A percentile compares a stretch with the other conserved stretches of the same genome.
phyloP scores from a whole-genome alignment of 2,113 vertebrate genomes.

The Podarcis muralis region DNA sequence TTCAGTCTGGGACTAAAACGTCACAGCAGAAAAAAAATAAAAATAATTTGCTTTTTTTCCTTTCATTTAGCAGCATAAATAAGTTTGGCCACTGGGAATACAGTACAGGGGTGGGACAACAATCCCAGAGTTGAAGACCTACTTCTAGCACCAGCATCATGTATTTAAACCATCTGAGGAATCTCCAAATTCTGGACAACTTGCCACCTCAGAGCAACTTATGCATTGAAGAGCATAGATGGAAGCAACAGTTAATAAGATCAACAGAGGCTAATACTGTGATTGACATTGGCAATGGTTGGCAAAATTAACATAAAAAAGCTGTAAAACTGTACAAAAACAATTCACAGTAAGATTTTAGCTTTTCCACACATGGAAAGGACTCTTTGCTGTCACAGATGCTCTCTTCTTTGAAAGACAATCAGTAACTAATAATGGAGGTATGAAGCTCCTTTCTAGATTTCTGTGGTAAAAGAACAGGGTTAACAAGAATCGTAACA shows the following conservation, averaged over 20 bases:
- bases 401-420: constrained; percentile 79
- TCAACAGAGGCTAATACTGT: constrained; percentile 97
- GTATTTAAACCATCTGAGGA: constrained; percentile 85
- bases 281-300: constrained; percentile 93
- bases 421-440: constrained; percentile 66
- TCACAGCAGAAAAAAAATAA: constrained; percentile 95
- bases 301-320: constrained; percentile 73
- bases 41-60: constrained; percentile 86
- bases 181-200: constrained; percentile 87
- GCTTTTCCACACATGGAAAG: constrained; percentile 83
- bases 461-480: constrained; percentile 70
- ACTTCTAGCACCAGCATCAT: constrained; percentile 89
- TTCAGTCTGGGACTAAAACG: constrained; percentile 99
- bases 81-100: constrained; percentile 99
- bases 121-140: constrained; percentile 85
- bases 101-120: constrained; percentile 89
- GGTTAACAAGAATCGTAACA: constrained; percentile 61
- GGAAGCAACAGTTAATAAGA: constrained; percentile 84
- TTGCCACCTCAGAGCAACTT: constrained; percentile 83
- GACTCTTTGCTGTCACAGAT: constrained; percentile 77
- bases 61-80: constrained; percentile 99
- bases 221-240: constrained; percentile 78
- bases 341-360: constrained; percentile 95
- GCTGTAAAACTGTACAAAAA: constrained; percentile 84
- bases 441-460: constrained; percentile 70